Percentiles rank a stretch among this genome's conserved stretches.
Evolutionary conservation across 1,140 invertebrate species (phyloP).

Genomic region (Heliconius hewitsoni): DNA sequence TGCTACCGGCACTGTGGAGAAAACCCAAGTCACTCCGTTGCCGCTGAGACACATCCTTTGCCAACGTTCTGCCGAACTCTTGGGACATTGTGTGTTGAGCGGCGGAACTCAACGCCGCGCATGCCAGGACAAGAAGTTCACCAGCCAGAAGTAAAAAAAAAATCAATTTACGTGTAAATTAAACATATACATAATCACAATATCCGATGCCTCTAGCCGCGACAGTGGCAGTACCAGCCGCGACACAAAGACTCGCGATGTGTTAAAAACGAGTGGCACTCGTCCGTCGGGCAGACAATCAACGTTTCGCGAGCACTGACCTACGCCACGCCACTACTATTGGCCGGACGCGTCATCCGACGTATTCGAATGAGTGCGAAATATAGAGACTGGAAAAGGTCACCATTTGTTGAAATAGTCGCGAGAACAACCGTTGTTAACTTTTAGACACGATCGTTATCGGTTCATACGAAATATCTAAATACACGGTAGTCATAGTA

Average conservation of each 20-base stretch:
- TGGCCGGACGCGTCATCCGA: slow-evolving; percentile 62
- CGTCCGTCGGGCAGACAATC: slow-evolving; percentile 44
- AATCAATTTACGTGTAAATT: no score
- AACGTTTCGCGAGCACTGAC: slow-evolving; percentile 67
- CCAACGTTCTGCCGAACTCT: no score
- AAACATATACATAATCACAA: background rate
- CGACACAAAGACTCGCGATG: slow-evolving; percentile 26
- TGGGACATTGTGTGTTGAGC: no score
- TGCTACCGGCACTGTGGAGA: no score
- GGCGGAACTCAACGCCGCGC: no score
- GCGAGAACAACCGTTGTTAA: background rate
- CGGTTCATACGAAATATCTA: background rate
- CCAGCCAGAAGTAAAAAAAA: no score
- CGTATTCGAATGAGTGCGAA: slow-evolving; percentile 40
- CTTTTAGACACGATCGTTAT: background rate
- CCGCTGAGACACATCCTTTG: no score
- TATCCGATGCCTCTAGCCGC: background rate
- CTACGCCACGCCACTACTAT: slow-evolving; percentile 63
- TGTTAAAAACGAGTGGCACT: slow-evolving; percentile 36
- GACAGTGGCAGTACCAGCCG: background rate
- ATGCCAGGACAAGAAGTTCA: no score
- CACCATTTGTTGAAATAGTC: slow-evolving; percentile 19
- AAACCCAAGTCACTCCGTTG: no score
- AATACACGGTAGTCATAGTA: no score
- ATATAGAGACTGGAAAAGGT: slow-evolving; percentile 48